These are phyloP conservation scores for Cheumatopsyche charites DNA, from an alignment of 1,140 invertebrate species.

Conservation along the genomic window DNA sequence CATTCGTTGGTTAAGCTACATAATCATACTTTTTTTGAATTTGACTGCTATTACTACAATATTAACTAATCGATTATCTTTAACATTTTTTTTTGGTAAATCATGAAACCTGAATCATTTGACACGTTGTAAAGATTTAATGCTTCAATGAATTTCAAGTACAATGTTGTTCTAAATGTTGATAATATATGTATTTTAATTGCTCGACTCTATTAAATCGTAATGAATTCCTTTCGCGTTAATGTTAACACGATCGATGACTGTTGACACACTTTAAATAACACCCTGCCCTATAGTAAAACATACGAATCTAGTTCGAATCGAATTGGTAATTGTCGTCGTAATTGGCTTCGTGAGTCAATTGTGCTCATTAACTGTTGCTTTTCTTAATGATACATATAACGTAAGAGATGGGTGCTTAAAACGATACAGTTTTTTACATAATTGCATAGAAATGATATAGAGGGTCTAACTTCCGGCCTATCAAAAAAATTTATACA, in stretches of 20 bases:
- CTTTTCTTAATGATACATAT: neutral
- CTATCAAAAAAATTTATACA: neutral
- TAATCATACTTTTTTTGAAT: no score
- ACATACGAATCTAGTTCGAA: slow-evolving; percentile 6
- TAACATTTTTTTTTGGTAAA: no score
- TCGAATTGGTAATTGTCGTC: slow-evolving; percentile 3
- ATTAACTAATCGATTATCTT: no score
- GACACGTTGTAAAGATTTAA: no score
- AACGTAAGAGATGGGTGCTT: neutral
- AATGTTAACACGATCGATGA: slow-evolving; percentile 15
- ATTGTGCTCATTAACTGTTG: slow-evolving; percentile 9
- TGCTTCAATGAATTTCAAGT: no score
- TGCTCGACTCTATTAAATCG: no score
- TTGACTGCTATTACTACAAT: no score
- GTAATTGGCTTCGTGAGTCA: slow-evolving; percentile 12
- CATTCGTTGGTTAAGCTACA: no score
- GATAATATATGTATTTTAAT: no score
- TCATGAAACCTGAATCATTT: no score
- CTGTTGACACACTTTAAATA: slow-evolving; percentile 22
- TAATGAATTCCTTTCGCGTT: no score
- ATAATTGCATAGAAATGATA: neutral
- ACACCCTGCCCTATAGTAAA: neutral
- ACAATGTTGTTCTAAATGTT: no score
- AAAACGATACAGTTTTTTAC: neutral
- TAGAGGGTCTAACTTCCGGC: neutral